Evolutionary conservation across 2,888 invertebrate species (phyloP).

Genomic region (Dyspetes luteomarginatus): DNA sequence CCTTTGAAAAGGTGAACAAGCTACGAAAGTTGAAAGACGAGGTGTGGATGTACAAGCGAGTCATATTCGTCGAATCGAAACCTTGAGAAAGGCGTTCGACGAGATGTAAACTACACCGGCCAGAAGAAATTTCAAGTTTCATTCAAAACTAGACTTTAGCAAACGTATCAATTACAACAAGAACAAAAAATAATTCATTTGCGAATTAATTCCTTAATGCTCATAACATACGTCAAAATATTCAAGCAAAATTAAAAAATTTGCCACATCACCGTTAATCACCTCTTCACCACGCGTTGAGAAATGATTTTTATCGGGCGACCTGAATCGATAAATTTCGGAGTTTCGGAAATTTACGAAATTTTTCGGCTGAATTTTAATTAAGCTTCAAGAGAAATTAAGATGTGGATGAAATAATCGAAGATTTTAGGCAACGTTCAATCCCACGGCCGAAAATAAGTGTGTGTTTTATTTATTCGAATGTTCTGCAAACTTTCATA

Average conservation of each 20-base stretch:
- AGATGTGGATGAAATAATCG: neutral
- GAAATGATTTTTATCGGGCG: neutral
- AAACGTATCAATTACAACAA: neutral
- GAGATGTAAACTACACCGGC: conserved; percentile 21
- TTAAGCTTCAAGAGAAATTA: neutral
- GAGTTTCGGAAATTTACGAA: no score
- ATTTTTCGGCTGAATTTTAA: no score
- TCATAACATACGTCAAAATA: neutral
- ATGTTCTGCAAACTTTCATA: no score
- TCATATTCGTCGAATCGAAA: conserved; percentile 56
- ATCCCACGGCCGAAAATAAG: no score
- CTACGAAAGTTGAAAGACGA: conserved; percentile 3
- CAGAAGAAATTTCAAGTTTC: neutral
- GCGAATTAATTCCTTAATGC: neutral
- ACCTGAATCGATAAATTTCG: neutral
- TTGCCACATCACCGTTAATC: neutral
- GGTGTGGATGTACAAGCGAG: conserved; percentile 4
- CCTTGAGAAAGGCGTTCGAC: conserved; percentile 59
- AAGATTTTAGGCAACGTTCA: no score
- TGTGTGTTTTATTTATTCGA: no score
- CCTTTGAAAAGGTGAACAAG: conserved; percentile 26
- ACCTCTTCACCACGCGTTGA: neutral
- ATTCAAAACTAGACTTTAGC: neutral
- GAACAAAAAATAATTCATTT: neutral
- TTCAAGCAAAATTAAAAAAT: neutral